A percentile compares a stretch with the other conserved stretches of the same genome.
Conservation (phyloP, 2,113 vertebrate species). For the Ciconia boyciana region DNA sequence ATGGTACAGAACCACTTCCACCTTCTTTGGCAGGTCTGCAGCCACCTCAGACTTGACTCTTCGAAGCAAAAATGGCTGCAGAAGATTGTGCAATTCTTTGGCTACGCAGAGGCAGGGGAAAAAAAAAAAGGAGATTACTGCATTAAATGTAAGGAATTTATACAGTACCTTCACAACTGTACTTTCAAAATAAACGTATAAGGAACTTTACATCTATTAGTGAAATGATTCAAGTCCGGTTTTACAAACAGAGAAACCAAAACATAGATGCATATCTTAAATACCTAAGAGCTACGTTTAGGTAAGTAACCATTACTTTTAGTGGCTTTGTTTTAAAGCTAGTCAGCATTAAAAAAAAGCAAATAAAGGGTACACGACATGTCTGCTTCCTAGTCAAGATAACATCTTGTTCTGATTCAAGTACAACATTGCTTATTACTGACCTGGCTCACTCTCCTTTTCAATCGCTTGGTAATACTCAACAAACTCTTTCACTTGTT, state of each 20-base stretch:
- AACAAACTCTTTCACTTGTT: conserved; percentile 77
- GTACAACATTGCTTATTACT: not conserved
- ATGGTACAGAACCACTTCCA: conserved; percentile 88
- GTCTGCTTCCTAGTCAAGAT: not conserved
- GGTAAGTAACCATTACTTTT: not conserved
- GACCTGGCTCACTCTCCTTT: conserved; percentile 76
- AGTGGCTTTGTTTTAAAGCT: not conserved
- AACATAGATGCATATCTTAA: not conserved
- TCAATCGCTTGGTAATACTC: conserved; percentile 75
- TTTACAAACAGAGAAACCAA: not conserved
- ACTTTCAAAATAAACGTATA: not conserved
- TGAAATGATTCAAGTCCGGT: not conserved
- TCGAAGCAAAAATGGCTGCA: conserved; percentile 91
- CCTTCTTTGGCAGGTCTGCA: conserved; percentile 86
- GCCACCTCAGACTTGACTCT: conserved; percentile 89
- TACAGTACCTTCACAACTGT: not conserved
- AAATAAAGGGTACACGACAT: not conserved
- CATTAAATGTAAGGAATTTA: not conserved
- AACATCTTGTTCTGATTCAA: not conserved
- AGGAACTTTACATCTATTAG: not conserved
- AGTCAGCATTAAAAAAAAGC: not conserved
- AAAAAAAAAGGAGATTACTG: not conserved
- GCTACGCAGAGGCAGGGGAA: conserved; percentile 57
- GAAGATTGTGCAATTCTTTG: conserved; percentile 80
- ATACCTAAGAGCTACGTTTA: not conserved